phyloP scores from a whole-genome alignment of 2,888 invertebrate genomes.

The Pyrocoelia pectoralis region DNA sequence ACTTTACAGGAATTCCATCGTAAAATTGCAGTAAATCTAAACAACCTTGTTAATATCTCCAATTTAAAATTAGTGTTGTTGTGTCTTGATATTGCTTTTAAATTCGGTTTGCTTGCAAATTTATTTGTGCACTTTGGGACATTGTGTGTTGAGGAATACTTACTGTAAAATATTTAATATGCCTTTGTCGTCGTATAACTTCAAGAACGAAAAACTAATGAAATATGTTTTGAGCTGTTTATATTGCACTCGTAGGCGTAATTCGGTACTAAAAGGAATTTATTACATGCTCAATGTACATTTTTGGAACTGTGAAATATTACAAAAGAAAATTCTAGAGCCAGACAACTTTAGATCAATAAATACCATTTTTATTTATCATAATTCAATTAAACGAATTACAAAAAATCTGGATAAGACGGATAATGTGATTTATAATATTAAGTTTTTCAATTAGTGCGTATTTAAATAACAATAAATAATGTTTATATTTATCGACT shows the following conservation, averaged over 20 bases:
- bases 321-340: slow-evolving; percentile 12
- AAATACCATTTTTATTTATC: slow-evolving; percentile 3
- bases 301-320: slow-evolving; percentile 11
- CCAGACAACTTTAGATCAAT: slow-evolving; percentile 2
- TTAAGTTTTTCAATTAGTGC: not conserved
- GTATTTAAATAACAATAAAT: slow-evolving; percentile 1
- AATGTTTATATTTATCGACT: not conserved
- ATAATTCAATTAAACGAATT: slow-evolving; percentile 3
- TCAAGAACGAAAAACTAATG: not conserved
- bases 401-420: not conserved
- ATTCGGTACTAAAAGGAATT: slow-evolving; percentile 14
- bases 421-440: not conserved
- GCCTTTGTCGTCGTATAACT: slow-evolving; percentile 9
- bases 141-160: not conserved
- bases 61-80: too few species aligned
- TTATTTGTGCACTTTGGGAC: slow-evolving; percentile 9
- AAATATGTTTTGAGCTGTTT: slow-evolving; percentile 7
- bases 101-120: slow-evolving; percentile 6
- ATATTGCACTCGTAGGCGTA: slow-evolving; percentile 9
- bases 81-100: too few species aligned
- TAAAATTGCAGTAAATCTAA: not conserved
- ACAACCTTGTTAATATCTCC: not conserved
- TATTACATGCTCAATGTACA: slow-evolving; percentile 7
- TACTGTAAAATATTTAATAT: slow-evolving; percentile 10
- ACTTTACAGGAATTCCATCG: slow-evolving; percentile 7